These are phyloP conservation scores for Sebastes kiyomatsui DNA, from an alignment of 2,797 vertebrate species.

Conservation along the genomic window DNA sequence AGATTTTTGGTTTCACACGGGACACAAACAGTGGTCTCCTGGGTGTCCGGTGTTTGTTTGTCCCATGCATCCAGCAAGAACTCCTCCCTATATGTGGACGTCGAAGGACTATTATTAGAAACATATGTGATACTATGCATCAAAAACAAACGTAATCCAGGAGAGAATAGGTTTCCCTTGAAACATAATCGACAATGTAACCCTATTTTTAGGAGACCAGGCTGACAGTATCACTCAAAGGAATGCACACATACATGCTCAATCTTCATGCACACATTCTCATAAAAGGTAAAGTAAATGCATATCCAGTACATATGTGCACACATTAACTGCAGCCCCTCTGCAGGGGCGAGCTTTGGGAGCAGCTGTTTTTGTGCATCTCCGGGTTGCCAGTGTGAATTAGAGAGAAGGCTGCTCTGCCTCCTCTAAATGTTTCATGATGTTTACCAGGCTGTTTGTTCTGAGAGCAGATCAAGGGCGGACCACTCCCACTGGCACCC, in stretches of 20 bases:
- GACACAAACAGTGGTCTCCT: too few relatives aligned
- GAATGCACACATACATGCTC: neutral
- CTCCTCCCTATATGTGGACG: too few relatives aligned
- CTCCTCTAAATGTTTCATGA: constrained; percentile 87
- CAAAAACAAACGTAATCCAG: neutral
- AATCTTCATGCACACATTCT: neutral
- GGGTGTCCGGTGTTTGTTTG: too few relatives aligned
- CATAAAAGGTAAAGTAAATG: neutral
- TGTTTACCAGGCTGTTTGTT: constrained; percentile 86
- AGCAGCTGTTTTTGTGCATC: constrained; percentile 77
- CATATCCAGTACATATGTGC: neutral
- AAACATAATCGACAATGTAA: too few relatives aligned
- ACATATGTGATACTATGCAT: neutral
- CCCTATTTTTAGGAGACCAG: neutral
- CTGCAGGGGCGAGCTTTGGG: constrained; percentile 58
- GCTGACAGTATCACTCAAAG: neutral
- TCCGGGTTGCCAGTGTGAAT: constrained; percentile 76
- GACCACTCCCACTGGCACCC: constrained; percentile 70
- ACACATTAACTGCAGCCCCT: constrained; percentile 27
- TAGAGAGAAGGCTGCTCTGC: constrained; percentile 80
- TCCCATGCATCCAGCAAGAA: accelerated
- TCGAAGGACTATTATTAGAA: too few relatives aligned
- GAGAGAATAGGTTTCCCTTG: neutral
- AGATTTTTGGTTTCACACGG: too few relatives aligned
- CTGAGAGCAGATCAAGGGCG: constrained; percentile 82